A percentile compares a stretch with the other conserved stretches of the same genome.
Evolutionary conservation across 2,113 vertebrate genomes (phyloP).

Genomic region (Myrmecobius fasciatus): DNA sequence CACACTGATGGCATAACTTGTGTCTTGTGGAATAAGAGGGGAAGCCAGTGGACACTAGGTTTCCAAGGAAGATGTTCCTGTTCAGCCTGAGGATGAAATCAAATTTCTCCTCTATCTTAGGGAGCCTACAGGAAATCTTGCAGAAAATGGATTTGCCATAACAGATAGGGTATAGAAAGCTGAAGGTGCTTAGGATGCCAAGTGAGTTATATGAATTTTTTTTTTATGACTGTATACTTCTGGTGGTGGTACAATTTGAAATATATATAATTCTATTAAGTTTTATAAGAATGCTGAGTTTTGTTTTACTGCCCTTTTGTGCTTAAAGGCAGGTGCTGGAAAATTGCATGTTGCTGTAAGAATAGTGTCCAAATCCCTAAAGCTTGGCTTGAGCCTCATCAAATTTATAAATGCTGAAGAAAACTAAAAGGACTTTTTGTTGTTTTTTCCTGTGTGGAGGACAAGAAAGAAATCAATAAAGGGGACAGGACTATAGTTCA

Average conservation of each 20-base stretch:
- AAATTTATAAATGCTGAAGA: neutral
- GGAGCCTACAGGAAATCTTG: neutral
- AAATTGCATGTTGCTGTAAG: neutral
- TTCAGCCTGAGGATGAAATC: neutral
- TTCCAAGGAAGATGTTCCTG: too few relatives aligned
- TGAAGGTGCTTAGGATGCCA: neutral
- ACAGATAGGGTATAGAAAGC: neutral
- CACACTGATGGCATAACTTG: neutral
- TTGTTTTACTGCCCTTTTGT: neutral
- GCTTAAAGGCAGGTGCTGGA: neutral
- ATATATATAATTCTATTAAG: neutral
- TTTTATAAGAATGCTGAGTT: neutral
- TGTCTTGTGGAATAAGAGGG: neutral
- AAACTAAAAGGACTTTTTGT: neutral
- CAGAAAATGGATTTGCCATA: neutral
- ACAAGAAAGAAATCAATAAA: neutral
- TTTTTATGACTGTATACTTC: neutral
- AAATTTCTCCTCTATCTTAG: neutral
- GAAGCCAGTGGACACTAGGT: neutral
- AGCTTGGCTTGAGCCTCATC: neutral
- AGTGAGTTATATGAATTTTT: neutral
- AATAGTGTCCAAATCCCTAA: neutral
- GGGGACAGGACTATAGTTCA: neutral
- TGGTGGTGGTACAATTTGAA: neutral
- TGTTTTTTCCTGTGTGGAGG: neutral